These are phyloP conservation scores for Halcyon senegalensis DNA, from an alignment of 2,113 vertebrate species.

Conservation along the genomic window DNA sequence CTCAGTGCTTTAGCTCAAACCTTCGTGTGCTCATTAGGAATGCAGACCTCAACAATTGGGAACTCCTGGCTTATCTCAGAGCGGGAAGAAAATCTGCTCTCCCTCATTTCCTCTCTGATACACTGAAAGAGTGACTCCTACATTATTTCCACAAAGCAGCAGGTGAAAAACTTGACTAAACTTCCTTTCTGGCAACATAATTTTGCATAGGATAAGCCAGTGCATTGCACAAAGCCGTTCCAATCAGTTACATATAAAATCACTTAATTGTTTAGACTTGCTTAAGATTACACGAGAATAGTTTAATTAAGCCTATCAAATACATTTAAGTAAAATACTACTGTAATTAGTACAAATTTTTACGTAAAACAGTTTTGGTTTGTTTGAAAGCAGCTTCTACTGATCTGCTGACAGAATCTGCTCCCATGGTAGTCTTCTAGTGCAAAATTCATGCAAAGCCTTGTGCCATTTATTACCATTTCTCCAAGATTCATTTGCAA, in stretches of 20 bases:
- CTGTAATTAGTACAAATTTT: background rate
- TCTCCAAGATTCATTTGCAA: background rate
- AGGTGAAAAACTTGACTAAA: constrained; percentile 33
- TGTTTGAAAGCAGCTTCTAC: background rate
- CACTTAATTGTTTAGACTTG: background rate
- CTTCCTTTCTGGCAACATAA: constrained; percentile 14
- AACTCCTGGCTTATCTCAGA: background rate
- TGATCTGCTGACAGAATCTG: background rate
- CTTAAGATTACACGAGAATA: background rate
- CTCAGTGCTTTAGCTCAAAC: background rate
- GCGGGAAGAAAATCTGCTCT: background rate
- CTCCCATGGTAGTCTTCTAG: background rate
- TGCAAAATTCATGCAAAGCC: background rate
- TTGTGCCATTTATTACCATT: background rate
- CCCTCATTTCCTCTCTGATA: background rate
- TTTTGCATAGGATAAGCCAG: background rate
- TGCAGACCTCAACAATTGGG: background rate
- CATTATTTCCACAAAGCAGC: background rate
- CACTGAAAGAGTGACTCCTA: background rate
- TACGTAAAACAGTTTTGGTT: background rate
- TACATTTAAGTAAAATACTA: background rate
- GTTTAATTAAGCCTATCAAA: background rate
- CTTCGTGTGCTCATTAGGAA: background rate
- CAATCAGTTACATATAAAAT: background rate
- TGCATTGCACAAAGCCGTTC: background rate